phyloP scores from a whole-genome alignment of 2,113 vertebrate species.

The Cyprinodon tularosa region DNA sequence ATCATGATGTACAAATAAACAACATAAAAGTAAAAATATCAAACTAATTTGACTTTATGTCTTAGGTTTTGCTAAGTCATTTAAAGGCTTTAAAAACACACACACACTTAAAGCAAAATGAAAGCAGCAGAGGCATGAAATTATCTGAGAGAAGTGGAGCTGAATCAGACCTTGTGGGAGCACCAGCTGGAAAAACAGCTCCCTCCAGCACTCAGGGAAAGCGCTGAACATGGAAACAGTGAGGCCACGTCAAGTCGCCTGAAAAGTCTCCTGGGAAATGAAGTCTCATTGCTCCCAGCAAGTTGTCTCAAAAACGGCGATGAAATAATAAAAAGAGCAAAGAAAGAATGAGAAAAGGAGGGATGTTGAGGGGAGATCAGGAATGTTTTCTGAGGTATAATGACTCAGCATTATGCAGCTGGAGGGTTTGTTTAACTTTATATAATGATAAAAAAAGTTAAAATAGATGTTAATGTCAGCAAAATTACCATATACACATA shows the following conservation, averaged over 20 bases:
- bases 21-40: not conserved
- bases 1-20: not conserved
- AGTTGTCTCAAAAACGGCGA: conserved; percentile 19
- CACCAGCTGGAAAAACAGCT: conserved; percentile 19
- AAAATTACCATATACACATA: no score
- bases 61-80: conserved; percentile 15
- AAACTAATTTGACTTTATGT: not conserved
- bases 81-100: not conserved
- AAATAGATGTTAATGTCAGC: no score
- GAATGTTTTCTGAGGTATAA: conserved; percentile 13
- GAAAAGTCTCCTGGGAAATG: conserved; percentile 55
- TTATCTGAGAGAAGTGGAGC: conserved; percentile 32
- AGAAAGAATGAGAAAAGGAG: conserved; percentile 1
- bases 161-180: conserved; percentile 66
- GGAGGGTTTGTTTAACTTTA: not conserved
- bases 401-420: not conserved
- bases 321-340: conserved; percentile 21
- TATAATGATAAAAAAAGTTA: not conserved
- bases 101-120: conserved; percentile 5
- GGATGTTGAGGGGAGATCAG: conserved; percentile 1
- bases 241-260: conserved; percentile 37
- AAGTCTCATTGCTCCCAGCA: conserved; percentile 53
- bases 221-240: conserved; percentile 55
- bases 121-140: conserved; percentile 24
- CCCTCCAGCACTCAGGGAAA: conserved; percentile 49